Evolutionary conservation across 2,888 invertebrate species (phyloP).

Genomic region (Euproctis similis): DNA sequence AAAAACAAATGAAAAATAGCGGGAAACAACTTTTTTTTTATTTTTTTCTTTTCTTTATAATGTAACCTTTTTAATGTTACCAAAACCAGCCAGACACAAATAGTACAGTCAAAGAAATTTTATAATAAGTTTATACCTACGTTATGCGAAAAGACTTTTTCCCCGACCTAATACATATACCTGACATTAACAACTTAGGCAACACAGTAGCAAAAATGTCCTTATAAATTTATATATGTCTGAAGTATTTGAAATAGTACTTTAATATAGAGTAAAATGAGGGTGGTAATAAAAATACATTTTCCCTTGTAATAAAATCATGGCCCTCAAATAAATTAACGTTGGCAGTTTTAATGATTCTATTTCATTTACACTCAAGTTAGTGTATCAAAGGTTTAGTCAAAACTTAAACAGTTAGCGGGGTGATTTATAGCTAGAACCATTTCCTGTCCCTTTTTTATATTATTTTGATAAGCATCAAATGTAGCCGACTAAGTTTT

Average conservation of each 20-base stretch:
- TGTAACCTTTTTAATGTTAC: no score
- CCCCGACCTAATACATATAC: no score
- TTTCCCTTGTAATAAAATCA: conserved; percentile 5
- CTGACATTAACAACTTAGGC: no score
- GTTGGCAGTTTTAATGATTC: conserved; percentile 17
- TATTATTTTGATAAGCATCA: conserved; percentile 37
- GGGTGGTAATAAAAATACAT: not conserved
- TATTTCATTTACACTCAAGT: conserved; percentile 19
- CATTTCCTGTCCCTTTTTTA: conserved; percentile 45
- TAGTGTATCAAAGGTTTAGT: conserved; percentile 33
- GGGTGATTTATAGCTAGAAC: conserved; percentile 45
- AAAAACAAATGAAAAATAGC: no score
- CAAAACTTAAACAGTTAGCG: conserved; percentile 39
- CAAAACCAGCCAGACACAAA: no score
- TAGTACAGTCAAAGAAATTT: no score
- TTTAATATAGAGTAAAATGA: not conserved
- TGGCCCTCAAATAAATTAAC: conserved; percentile 14
- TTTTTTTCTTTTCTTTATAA: no score
- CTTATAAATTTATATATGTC: no score
- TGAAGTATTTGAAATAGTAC: not conserved
- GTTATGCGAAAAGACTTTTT: no score
- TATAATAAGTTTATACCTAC: no score
- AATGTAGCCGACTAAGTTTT: conserved; percentile 40
- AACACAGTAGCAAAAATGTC: no score
- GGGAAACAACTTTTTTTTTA: no score